Conservation (phyloP, 2,113 vertebrate species). For the Oreochromis tanganicae region DNA sequence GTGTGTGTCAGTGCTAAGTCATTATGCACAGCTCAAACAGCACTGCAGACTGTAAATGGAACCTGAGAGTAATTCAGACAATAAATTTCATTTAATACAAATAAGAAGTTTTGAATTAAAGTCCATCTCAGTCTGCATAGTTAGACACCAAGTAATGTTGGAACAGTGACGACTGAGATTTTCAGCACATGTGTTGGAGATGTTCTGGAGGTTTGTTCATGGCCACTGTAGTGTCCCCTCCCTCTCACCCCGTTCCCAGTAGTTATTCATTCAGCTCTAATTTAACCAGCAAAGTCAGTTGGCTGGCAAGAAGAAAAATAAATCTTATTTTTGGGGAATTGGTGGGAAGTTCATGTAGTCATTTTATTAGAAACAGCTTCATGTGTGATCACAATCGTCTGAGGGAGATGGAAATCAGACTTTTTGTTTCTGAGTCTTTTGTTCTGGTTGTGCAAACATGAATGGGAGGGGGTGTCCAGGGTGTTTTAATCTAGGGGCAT, state of each 20-base stretch:
- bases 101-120: slow-evolving; percentile 37
- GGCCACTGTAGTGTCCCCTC: slow-evolving; percentile 5
- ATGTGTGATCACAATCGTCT: neutral
- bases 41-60: slow-evolving; percentile 10
- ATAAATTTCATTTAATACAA: slow-evolving; percentile 24
- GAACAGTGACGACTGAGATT: neutral
- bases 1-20: slow-evolving; percentile 12
- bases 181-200: slow-evolving; percentile 38
- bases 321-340: neutral
- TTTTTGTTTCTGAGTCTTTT: neutral
- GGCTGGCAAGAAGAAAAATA: neutral
- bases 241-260: neutral
- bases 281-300: neutral
- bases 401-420: neutral
- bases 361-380: neutral
- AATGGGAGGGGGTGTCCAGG: neutral
- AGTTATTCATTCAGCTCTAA: slow-evolving; percentile 10
- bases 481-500: neutral
- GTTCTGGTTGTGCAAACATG: neutral
- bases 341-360: neutral
- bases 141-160: slow-evolving; percentile 51
- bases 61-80: slow-evolving; percentile 21
- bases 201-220: slow-evolving; percentile 20
- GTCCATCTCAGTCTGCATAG: slow-evolving; percentile 31
- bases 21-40: slow-evolving; percentile 7